A percentile compares a stretch with the other conserved stretches of the same genome.
phyloP scores from a whole-genome alignment of 2,113 vertebrate genomes.

The Speoplatyrhinus poulsoni region DNA sequence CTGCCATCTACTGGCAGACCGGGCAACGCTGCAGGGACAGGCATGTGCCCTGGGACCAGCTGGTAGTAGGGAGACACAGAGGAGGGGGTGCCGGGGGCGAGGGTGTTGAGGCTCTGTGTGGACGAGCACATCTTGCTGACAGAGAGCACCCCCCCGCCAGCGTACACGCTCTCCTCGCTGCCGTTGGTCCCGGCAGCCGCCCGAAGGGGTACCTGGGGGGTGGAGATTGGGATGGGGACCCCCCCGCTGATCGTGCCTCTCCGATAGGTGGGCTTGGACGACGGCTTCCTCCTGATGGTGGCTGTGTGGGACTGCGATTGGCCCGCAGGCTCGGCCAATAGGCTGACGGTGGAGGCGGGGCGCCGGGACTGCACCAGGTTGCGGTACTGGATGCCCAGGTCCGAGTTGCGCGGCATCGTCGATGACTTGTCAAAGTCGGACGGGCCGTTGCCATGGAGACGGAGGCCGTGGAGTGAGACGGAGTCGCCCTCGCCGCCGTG shows the following conservation, averaged over 20 bases:
- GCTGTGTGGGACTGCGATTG: constrained; percentile 73
- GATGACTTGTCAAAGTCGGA: constrained; percentile 82
- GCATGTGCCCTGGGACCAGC: constrained; percentile 76
- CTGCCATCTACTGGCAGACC: constrained; percentile 43
- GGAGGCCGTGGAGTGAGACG: constrained; percentile 75
- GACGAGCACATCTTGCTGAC: constrained; percentile 73
- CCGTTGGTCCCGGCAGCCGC: constrained; percentile 36
- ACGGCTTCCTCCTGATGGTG: constrained; percentile 82
- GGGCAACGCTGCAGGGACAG: constrained; percentile 57
- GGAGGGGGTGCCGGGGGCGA: constrained; percentile 60
- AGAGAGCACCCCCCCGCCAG: constrained; percentile 44
- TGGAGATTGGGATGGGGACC: constrained; percentile 80
- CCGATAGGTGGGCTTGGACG: constrained; percentile 76
- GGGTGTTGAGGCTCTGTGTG: constrained; percentile 77
- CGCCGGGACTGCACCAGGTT: constrained; percentile 79
- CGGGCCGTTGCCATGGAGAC: constrained; percentile 62
- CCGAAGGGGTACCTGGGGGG: constrained; percentile 78
- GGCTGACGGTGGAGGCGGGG: constrained; percentile 80
- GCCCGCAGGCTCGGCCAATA: constrained; percentile 72
- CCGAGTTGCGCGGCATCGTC: constrained; percentile 82
- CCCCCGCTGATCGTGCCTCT: constrained; percentile 80
- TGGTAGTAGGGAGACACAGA: constrained; percentile 72
- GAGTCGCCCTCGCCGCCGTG: constrained; percentile 62
- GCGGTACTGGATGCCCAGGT: constrained; percentile 77
- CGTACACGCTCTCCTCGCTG: constrained; percentile 55